Evolutionary conservation across 1,140 invertebrate genomes (phyloP).

Genomic region (Drosophila orosa): DNA sequence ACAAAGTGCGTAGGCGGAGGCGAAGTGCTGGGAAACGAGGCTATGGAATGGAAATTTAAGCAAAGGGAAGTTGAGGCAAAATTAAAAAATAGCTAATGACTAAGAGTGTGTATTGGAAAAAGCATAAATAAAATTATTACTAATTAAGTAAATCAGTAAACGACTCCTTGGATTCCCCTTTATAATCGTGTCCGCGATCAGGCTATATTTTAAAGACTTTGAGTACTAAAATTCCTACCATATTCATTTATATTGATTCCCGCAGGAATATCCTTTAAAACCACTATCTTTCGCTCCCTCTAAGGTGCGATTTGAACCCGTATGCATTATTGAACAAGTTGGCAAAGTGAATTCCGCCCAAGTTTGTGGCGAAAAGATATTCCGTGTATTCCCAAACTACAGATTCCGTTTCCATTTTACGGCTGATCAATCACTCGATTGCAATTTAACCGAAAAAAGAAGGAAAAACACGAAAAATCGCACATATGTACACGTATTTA

Average conservation of each 20-base stretch:
- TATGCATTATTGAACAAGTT: constrained; percentile 28
- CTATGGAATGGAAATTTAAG: background rate
- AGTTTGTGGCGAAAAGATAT: constrained; percentile 34
- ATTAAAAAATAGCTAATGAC: background rate
- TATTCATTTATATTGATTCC: background rate
- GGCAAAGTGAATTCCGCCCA: constrained; percentile 15
- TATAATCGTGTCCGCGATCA: background rate
- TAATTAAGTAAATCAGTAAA: background rate
- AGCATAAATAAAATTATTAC: too few relatives aligned
- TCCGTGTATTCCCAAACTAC: constrained; percentile 46
- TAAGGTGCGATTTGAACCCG: background rate
- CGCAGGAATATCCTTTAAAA: background rate
- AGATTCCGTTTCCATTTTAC: constrained; percentile 37
- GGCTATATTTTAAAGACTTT: background rate
- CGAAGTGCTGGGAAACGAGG: background rate
- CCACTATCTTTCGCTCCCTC: background rate
- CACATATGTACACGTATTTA: background rate
- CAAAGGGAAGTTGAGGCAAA: background rate
- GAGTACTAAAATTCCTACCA: background rate
- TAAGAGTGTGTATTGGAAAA: too few relatives aligned
- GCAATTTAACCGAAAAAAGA: constrained; percentile 15
- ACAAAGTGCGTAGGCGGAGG: constrained; percentile 12
- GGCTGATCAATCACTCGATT: constrained; percentile 49
- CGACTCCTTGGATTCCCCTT: background rate
- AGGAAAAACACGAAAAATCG: constrained; percentile 20